These are phyloP conservation scores for Nerophis ophidion DNA, from an alignment of 2,113 vertebrate species.

Conservation along the genomic window DNA sequence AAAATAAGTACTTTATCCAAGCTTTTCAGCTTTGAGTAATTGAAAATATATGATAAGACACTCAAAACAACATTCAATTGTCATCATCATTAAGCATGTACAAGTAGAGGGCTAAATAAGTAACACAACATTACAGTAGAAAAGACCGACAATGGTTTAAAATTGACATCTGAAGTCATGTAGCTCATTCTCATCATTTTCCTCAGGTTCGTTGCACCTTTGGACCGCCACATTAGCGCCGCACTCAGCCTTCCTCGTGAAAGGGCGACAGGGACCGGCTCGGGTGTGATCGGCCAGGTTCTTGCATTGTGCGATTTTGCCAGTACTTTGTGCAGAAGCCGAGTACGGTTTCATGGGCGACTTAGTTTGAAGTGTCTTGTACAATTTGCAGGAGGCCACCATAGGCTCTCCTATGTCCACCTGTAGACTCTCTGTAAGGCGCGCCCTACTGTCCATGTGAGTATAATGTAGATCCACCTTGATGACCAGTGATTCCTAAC, in stretches of 20 bases:
- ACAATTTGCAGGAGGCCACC: slow-evolving; percentile 66
- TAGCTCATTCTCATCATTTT: slow-evolving; percentile 78
- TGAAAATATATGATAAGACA: slow-evolving; percentile 3
- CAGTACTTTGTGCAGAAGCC: slow-evolving; percentile 15
- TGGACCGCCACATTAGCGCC: slow-evolving; percentile 39
- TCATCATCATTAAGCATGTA: slow-evolving; percentile 18
- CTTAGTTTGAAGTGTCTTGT: slow-evolving; percentile 28
- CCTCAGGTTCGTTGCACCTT: slow-evolving; percentile 73
- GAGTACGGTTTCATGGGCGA: slow-evolving; percentile 4
- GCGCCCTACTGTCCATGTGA: slow-evolving; percentile 51
- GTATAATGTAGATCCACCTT: slow-evolving; percentile 76
- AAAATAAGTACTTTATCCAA: slow-evolving; percentile 11
- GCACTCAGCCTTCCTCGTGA: slow-evolving; percentile 58
- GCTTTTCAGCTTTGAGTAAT: slow-evolving; percentile 22
- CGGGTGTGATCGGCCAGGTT: slow-evolving; percentile 9
- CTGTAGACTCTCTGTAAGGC: slow-evolving; percentile 65
- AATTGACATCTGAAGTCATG: slow-evolving; percentile 20
- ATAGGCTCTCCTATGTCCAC: slow-evolving; percentile 68
- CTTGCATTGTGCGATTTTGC: slow-evolving; percentile 2
- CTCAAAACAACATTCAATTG: slow-evolving; percentile 9
- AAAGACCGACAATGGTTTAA: slow-evolving; percentile 4
- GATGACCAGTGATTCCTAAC: slow-evolving; percentile 71
- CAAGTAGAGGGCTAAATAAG: too few species aligned
- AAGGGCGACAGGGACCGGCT: slow-evolving; percentile 20
- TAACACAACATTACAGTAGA: not conserved